A percentile compares a stretch with the other conserved stretches of the same genome.
These are phyloP conservation scores for Cephonodes hylas DNA, from an alignment of 2,888 invertebrate genomes.

Conservation along the genomic window DNA sequence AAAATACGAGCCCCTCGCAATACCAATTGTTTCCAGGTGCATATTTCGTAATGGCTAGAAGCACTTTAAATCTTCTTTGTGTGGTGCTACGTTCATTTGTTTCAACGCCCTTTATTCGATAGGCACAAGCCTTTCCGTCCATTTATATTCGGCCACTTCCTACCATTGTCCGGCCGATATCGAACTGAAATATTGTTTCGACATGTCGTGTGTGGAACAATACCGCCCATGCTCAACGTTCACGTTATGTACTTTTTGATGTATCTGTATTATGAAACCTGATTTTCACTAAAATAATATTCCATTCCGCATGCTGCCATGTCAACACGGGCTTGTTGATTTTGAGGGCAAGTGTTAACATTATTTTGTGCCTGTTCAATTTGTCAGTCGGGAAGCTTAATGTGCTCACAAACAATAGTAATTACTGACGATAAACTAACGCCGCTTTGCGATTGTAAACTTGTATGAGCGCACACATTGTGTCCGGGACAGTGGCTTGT, in stretches of 20 bases:
- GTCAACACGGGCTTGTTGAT: conserved; percentile 49
- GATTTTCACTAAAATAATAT: conserved; percentile 37
- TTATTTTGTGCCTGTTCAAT: conserved; percentile 47
- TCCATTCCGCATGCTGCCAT: conserved; percentile 37
- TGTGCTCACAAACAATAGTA: conserved; percentile 45
- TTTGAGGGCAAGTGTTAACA: conserved; percentile 53
- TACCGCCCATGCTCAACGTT: conserved; percentile 27
- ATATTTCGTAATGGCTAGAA: conserved; percentile 1
- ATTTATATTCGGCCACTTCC: conserved; percentile 77
- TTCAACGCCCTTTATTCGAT: conserved; percentile 59
- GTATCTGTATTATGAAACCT: conserved; percentile 1
- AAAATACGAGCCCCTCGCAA: not conserved
- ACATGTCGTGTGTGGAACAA: conserved; percentile 61
- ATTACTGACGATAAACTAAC: conserved; percentile 36
- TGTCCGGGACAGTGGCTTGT: not conserved
- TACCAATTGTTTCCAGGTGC: not conserved
- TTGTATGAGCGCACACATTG: conserved; percentile 4
- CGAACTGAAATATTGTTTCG: conserved; percentile 79
- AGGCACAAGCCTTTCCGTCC: conserved; percentile 70
- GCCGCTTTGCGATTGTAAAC: conserved; percentile 37
- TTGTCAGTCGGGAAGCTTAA: conserved; percentile 45
- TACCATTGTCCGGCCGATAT: conserved; percentile 74
- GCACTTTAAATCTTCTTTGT: conserved; percentile 12
- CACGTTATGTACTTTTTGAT: conserved; percentile 16
- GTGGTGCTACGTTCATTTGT: conserved; percentile 13